Evolutionary conservation across 2,888 invertebrate species (phyloP).

Genomic region (Drosophila lacicola): DNA sequence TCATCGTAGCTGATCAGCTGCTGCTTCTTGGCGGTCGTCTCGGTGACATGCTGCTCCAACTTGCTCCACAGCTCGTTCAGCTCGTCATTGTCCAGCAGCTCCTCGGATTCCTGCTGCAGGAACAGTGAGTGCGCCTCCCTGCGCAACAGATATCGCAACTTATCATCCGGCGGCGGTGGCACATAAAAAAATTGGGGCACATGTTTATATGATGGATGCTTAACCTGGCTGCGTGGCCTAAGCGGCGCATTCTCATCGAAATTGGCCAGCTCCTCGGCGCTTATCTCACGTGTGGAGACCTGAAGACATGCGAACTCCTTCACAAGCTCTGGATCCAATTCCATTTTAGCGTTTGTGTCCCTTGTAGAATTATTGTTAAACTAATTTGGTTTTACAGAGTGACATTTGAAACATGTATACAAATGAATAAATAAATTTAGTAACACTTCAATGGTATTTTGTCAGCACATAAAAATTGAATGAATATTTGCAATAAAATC

Average conservation of each 20-base stretch:
- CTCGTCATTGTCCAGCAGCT: constrained; percentile 94
- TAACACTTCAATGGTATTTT: neutral
- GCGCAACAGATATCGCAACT: constrained; percentile 91
- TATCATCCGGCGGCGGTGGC: constrained; percentile 91
- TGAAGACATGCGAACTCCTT: constrained; percentile 71
- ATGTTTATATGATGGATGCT: constrained; percentile 85
- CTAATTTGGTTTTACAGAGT: neutral
- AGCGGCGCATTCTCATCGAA: constrained; percentile 52
- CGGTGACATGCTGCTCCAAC: constrained; percentile 91
- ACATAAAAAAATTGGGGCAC: constrained; percentile 92
- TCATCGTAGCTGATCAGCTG: constrained; percentile 94
- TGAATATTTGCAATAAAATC: no score
- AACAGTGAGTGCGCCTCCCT: constrained; percentile 96
- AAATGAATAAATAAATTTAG: neutral
- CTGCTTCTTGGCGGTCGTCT: constrained; percentile 90
- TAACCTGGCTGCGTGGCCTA: constrained; percentile 12
- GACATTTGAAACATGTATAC: neutral
- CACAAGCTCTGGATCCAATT: constrained; percentile 79
- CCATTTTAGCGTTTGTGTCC: constrained; percentile 60
- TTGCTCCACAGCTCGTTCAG: constrained; percentile 93
- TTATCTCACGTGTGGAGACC: constrained; percentile 53
- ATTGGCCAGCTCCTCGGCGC: constrained; percentile 58
- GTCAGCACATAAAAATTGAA: neutral
- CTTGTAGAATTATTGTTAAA: neutral
- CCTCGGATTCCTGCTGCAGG: constrained; percentile 93